A percentile compares a stretch with the other conserved stretches of the same genome.
Evolutionary conservation across 2,888 invertebrate species (phyloP).

Genomic region (Tipula vernalis): DNA sequence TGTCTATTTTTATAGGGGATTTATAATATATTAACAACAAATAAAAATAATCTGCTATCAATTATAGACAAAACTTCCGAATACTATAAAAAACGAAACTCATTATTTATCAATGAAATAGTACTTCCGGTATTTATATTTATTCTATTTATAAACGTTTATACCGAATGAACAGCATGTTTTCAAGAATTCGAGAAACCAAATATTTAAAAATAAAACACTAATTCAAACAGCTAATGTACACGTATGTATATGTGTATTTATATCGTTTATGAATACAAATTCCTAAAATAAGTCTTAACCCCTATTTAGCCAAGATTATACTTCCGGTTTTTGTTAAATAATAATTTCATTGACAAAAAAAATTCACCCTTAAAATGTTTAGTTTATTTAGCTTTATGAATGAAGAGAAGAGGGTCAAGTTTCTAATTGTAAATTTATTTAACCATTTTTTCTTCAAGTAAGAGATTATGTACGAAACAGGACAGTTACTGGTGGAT

Average conservation of each 20-base stretch:
- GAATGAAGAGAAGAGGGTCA: neutral
- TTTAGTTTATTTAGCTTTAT: neutral
- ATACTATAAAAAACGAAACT: neutral
- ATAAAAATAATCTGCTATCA: neutral
- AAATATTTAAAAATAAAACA: neutral
- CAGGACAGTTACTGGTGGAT: too few species aligned
- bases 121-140: slow-evolving; percentile 4
- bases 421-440: neutral
- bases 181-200: neutral
- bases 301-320: neutral
- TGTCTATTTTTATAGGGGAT: neutral
- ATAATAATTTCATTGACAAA: neutral
- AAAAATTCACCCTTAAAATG: neutral
- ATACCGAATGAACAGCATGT: neutral
- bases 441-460: neutral
- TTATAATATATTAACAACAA: neutral
- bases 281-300: neutral
- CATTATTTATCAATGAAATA: slow-evolving; percentile 4
- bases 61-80: neutral
- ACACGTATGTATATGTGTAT: neutral
- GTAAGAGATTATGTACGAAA: too few species aligned
- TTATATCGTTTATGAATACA: neutral
- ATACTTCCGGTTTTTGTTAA: neutral
- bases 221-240: neutral
- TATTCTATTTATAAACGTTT: neutral